Base-by-base conservation (phyloP, 1,140 invertebrate species). In the Zaprionus tsacasi region DNA sequence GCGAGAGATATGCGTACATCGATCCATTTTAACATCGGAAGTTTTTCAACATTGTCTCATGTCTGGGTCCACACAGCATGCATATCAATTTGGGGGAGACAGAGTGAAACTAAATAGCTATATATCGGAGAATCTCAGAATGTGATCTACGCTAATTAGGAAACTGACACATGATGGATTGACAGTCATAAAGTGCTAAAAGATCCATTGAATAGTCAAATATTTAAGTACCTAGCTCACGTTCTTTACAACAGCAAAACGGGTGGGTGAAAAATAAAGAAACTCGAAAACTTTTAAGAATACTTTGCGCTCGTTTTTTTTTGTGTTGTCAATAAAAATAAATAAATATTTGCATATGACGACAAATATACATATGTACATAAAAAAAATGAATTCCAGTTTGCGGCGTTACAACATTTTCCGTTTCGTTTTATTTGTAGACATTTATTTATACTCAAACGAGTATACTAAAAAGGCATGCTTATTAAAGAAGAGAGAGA, bases 1-100 rank as follows among this genome's bases (percentile, higher is more conserved):
- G n/a, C 6, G 7, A 15, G 40, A n/a, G n/a, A 74, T 76, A 82
- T 87, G 82, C 75, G 38, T 56, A 33, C 69, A 45, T 52, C 50
- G 64, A 61, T 80, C 72, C 81, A 76, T 48, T 76, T 66, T 7
- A 30, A n/a, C 50, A 45, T 45, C 40, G 40, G 40, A 15, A 45
- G 40, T 45, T 45, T 45, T 45, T 55, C 59, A 57, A 72, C 57
- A 65, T 60, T 57, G 38, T 52, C 17, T 52, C 17, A 52, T 38
- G 35, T 40, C 15, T 33, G 10, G 3, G 33, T 1, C 36, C n/a
- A 59, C 25, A 54, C 33, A 58, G 45, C 59, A 27, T 70, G 17
- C 43, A 56, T 63, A 36, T 33, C 33, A 63, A 68, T 59, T n/a
- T 2, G 15, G 4, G 1, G 21, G 10, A 25, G 52, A 11, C 52